These are phyloP conservation scores for Drymodes brunneopygia DNA, from an alignment of 2,113 vertebrate species.

Conservation along the genomic window DNA sequence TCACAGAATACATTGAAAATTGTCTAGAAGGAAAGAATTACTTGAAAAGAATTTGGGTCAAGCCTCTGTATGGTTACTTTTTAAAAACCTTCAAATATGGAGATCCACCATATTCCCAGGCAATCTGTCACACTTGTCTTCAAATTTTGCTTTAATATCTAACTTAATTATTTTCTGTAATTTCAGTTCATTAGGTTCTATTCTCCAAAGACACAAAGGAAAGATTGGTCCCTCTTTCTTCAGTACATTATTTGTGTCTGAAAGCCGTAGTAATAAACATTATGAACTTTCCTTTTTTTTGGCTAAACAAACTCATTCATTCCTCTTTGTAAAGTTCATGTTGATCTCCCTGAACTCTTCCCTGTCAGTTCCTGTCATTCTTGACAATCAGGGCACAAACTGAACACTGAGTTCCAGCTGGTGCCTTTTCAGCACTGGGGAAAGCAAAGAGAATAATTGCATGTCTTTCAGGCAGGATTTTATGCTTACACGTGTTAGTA, in stretches of 20 bases:
- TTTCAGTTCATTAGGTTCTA: background rate
- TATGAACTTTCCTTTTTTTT: background rate
- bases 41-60: background rate
- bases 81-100: background rate
- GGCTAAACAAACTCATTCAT: background rate
- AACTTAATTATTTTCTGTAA: background rate
- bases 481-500: background rate
- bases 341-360: background rate
- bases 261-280: background rate
- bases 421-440: background rate
- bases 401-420: background rate
- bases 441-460: background rate
- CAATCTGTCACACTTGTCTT: background rate
- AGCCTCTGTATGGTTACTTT: background rate
- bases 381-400: background rate
- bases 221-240: background rate
- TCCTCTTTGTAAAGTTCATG: background rate
- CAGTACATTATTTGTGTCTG: background rate
- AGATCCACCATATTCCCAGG: background rate
- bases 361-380: background rate
- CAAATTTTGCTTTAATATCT: background rate
- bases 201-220: background rate
- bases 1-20: background rate
- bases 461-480: background rate
- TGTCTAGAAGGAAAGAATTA: background rate